phyloP scores from a whole-genome alignment of 2,113 vertebrate species.

The Galbula dea region DNA sequence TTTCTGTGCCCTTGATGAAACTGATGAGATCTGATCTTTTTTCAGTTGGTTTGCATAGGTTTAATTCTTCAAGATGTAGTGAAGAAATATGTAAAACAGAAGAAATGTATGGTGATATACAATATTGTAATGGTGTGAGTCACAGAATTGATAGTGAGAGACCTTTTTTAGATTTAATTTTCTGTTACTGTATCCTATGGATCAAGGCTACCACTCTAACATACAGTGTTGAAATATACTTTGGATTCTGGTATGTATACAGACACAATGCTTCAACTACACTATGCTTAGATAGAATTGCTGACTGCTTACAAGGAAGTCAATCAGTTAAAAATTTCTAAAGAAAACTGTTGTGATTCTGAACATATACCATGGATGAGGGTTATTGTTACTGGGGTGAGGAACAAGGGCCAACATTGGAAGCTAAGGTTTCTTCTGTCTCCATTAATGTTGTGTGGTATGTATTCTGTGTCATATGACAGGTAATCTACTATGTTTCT shows the following conservation, averaged over 20 bases:
- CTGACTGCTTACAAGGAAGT: neutral
- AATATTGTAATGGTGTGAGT: neutral
- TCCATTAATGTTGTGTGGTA: neutral
- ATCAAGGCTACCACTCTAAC: neutral
- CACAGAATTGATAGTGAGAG: neutral
- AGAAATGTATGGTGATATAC: neutral
- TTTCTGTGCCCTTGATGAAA: neutral
- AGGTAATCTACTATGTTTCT: neutral
- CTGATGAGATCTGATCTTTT: neutral
- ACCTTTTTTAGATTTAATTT: neutral
- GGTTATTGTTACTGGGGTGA: neutral
- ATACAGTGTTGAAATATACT: neutral
- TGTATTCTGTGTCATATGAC: neutral
- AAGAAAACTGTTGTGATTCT: neutral
- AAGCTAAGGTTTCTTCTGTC: neutral
- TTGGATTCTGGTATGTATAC: neutral
- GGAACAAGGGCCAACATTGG: neutral
- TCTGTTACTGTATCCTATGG: neutral
- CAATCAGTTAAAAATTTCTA: neutral
- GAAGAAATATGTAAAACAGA: neutral
- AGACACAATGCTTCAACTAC: neutral
- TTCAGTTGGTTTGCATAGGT: neutral
- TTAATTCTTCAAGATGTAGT: neutral
- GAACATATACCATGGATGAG: neutral
- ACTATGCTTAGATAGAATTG: neutral